A percentile compares a stretch with the other conserved stretches of the same genome.
These are phyloP conservation scores for Timandra comae DNA, from an alignment of 2,888 invertebrate genomes.

Conservation along the genomic window DNA sequence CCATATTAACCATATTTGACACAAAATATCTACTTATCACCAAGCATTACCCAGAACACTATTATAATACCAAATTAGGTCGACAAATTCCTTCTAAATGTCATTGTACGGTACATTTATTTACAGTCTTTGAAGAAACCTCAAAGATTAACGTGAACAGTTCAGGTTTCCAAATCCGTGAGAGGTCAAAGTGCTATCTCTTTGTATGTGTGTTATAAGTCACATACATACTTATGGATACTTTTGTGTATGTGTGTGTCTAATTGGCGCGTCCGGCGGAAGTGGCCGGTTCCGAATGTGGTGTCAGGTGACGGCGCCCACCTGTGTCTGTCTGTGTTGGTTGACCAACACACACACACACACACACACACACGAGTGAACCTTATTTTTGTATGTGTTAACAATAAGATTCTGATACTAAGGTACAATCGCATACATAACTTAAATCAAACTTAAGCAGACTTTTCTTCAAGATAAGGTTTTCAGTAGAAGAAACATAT, in stretches of 20 bases:
- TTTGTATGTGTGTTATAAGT: conserved; percentile 8
- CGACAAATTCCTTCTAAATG: too few relatives aligned
- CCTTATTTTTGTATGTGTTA: conserved; percentile 1
- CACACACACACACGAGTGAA: too few relatives aligned
- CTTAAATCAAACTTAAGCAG: too few relatives aligned
- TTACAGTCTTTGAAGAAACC: conserved; percentile 4
- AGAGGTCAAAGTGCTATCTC: conserved; percentile 21
- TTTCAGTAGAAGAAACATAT: too few relatives aligned
- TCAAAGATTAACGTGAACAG: conserved; percentile 15
- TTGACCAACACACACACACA: conserved; percentile 24
- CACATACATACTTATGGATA: too few relatives aligned
- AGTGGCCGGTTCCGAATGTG: conserved; percentile 69
- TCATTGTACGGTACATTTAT: too few relatives aligned
- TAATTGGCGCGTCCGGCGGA: conserved; percentile 74
- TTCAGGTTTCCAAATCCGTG: conserved; percentile 24
- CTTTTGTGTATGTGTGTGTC: conserved; percentile 57
- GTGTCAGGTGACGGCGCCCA: conserved; percentile 68
- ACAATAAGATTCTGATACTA: conserved; percentile 4
- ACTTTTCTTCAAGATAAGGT: too few relatives aligned
- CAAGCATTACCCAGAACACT: too few relatives aligned
- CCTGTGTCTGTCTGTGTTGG: conserved; percentile 49
- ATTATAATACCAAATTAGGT: too few relatives aligned
- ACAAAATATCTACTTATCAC: too few relatives aligned
- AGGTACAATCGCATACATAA: conserved; percentile 4
- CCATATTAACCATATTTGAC: too few relatives aligned